Base-by-base conservation (phyloP, 2,113 vertebrate genomes). In the Pleuronectes platessa region DNA sequence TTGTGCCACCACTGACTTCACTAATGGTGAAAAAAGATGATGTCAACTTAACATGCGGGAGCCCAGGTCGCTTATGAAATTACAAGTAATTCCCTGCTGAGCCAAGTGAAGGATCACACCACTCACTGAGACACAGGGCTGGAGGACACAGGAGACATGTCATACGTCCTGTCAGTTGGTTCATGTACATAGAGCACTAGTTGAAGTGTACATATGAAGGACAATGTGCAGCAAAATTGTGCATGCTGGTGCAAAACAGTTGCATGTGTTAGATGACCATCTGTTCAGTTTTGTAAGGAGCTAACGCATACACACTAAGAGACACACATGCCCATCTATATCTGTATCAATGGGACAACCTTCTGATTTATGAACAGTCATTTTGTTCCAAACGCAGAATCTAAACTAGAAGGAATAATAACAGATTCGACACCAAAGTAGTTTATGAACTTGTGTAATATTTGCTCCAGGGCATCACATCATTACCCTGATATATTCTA, bases 51-150 rank as follows among this genome's bases (percentile, higher is more conserved):
- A 40, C 70, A 76, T 42, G 47, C 0, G 18, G 68, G 27, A 10
- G 59, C 74, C 65, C 77, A 67, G 61, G 73, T 71, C 40, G 3
- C 68, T 74, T 79, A 65, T 68, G 35, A 88, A 74, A 86, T 82
- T 62, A 49, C 8, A 67, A 73, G 24, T 21, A 65, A 71, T 60
- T 37, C 53, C 59, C 51, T 26, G 51, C 24, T 53, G 8, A 71
- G 65, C 51, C n/a, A 15, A 42, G 18, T 1, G 53, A 23, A 56
- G 42, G n/a, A 68, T 35, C 71, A 74, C 10, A 58, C 40, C 72
- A 27, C 21, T n/a, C 55, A 18, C 24, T 37, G 54, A 56, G 10
- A 27, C 12, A 6, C 8, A 0, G 4, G 35, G 31, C 35, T 15
- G 21, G 35, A 66, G 37, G 47, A 77, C 54, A 72, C 42, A 2